Evolutionary conservation across 2,113 vertebrate species (phyloP), one percentile per base, ranked within the genome.

Genomic region (Sinocyclocheilus rhinocerous): DNA sequence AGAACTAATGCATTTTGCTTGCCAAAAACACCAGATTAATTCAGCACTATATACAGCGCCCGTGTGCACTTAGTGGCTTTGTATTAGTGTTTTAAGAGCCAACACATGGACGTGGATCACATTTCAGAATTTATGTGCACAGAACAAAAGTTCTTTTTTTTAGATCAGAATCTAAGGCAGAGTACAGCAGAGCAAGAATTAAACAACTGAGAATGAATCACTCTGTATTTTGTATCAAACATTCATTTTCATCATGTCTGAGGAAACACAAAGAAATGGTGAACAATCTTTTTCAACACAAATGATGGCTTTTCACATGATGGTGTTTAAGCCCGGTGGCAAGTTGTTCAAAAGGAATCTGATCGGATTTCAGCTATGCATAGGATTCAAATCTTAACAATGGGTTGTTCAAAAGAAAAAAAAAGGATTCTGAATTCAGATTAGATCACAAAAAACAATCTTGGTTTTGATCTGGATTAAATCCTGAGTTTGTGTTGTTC

Each of bases 21-120:
- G 88, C 90, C 92, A 92, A 90, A 87, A 90, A 89, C 78, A 88
- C 76, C 84, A 89, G 87, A 93, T 92, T 91, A 91, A 84, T 91
- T 90, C 80, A 81, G 75, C 80, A 45, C 84, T 65, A 86, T 86
- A 84, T 88, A 81, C 81, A 70, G 86, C 29, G 11, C 84, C 33
- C 33, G 52, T 81, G 76, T 84, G 81, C 84, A 88, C 73, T 89
- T 88, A 89, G 86, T 88, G 89, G 86, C 84, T 89, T 86, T 67
- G 36, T 86, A 89, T 86, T 89, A 89, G 86, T 81, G 20, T 85
- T 86, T 76, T 57, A 81, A 76, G 82, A 88, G 89, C 87, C 81
- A 86, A 73, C 81, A 39, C 50, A 77, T 76, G 70, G 81, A 81
- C 26, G 15, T 86, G 59, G 76, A 81, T 89, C 85, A 89, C 67